Percentiles rank a stretch among this genome's conserved stretches.
phyloP scores from a whole-genome alignment of 1,140 invertebrate species.

The Zeugodacus cucurbitae region DNA sequence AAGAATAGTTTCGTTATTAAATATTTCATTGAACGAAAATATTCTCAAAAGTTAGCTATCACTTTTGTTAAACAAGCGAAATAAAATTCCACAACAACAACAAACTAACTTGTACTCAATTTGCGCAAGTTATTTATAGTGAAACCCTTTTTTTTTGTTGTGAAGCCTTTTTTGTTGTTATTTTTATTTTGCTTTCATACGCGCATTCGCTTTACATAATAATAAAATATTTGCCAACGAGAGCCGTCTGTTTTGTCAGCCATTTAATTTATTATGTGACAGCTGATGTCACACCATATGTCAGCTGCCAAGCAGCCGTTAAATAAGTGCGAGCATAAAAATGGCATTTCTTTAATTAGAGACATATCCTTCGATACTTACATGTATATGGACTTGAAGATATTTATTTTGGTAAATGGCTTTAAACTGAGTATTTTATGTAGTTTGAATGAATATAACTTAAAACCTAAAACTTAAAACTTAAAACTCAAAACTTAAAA shows the following conservation, averaged over 20 bases:
- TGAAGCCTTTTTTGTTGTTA: too few species aligned
- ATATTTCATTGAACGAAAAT: neutral
- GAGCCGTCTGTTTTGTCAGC: neutral
- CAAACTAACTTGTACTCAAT: neutral
- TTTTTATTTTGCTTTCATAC: neutral
- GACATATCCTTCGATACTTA: too few species aligned
- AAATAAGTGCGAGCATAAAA: neutral
- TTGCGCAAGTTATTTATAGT: neutral
- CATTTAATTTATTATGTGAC: conserved; percentile 12
- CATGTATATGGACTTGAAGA: too few species aligned
- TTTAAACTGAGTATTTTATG: too few species aligned
- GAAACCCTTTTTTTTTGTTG: neutral
- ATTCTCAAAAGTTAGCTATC: neutral
- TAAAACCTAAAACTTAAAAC: too few species aligned
- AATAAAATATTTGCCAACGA: neutral
- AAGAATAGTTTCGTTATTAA: conserved; percentile 7
- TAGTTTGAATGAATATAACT: too few species aligned
- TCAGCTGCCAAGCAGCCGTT: neutral
- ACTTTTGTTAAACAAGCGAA: neutral
- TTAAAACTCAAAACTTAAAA: too few species aligned
- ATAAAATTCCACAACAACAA: neutral
- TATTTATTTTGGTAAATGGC: too few species aligned
- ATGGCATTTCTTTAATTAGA: neutral
- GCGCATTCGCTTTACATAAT: neutral
- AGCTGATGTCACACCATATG: neutral